Base-by-base conservation (phyloP, 2,888 invertebrate species). In the Xanthia icteritia region DNA sequence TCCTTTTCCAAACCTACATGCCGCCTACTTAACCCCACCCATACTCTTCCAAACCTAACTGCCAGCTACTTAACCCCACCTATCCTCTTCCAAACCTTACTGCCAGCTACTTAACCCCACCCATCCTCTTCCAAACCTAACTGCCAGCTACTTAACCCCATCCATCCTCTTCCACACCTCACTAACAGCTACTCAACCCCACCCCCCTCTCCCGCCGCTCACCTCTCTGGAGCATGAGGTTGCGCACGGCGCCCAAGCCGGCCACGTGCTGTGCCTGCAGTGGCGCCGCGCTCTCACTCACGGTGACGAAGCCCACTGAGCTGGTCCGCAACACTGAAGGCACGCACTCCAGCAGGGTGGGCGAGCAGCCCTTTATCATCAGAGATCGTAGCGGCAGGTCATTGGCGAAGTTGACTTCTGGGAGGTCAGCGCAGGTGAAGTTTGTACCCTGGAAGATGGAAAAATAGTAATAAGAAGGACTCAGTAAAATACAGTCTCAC, bases 401-500 rank as follows among this genome's bases (percentile, higher is more conserved):
- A 6, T 77, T 77, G 8, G 76, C 83, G 2, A 87, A 60, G 27
- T 87, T 77, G 51, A 85, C n/a, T 3, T 11, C 11, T 1, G 86
- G 86, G 0, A 85, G 63, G 15, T 89, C 86, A 0, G 39, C 20
- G 27, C 87, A 87, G 0, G 73, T 80, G 64, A 85, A 76, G 39
- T 81, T 68, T 0, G 79, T 42, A 6, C 83, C 80, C 87, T 87
- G 85, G 13, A 61, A 61, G 20, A 68, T n/a, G 63, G 63, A 68
- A n/a, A 61, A 20, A 36, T 60, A 31, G 9, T 23, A 31, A 17
- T 56, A 58, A 31, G 15, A 56, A 48, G 20, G 8, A 15, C 5
- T 15, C 23, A 56, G 23, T 54, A 1, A 23, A 48, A 66, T 45
- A 66, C 0, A 27, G 20, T 45, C 20, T 45, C 2, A 65, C 17